Conservation (phyloP, 2,797 vertebrate species). For the Sebastes miniatus region DNA sequence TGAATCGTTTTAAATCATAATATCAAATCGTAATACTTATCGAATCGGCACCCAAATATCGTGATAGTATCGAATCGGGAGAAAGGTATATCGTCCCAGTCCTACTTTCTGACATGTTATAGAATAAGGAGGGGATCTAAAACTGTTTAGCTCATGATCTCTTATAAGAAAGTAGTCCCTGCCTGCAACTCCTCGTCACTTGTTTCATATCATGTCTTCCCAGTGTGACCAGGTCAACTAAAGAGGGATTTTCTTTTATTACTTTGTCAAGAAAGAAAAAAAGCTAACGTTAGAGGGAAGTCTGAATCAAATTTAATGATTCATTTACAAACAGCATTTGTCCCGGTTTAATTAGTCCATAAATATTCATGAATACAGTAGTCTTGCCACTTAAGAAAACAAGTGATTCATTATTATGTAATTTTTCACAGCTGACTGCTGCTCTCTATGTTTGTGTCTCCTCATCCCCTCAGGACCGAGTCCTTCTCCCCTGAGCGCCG, state of each 20-base stretch:
- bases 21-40: too few species aligned
- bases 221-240: not conserved
- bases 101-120: too few species aligned
- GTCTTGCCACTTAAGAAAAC: not conserved
- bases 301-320: not conserved
- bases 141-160: too few species aligned
- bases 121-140: too few species aligned
- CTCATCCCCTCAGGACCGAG: slow-evolving; percentile 17
- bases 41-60: too few species aligned
- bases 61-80: too few species aligned
- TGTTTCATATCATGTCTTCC: not conserved
- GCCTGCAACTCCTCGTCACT: too few species aligned
- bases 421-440: not conserved
- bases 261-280: not conserved
- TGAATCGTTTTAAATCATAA: too few species aligned
- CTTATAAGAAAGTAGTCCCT: too few species aligned
- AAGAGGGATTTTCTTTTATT: not conserved
- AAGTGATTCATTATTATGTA: not conserved
- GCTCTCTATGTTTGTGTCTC: too few species aligned
- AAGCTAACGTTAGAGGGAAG: too few species aligned
- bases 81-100: too few species aligned
- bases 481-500: slow-evolving; percentile 6
- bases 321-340: not conserved
- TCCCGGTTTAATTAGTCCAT: not conserved
- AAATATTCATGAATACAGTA: not conserved